Evolutionary conservation across 2,113 vertebrate genomes (phyloP), one percentile per base, ranked within the genome.

Genomic region (Podarcis raffonei): DNA sequence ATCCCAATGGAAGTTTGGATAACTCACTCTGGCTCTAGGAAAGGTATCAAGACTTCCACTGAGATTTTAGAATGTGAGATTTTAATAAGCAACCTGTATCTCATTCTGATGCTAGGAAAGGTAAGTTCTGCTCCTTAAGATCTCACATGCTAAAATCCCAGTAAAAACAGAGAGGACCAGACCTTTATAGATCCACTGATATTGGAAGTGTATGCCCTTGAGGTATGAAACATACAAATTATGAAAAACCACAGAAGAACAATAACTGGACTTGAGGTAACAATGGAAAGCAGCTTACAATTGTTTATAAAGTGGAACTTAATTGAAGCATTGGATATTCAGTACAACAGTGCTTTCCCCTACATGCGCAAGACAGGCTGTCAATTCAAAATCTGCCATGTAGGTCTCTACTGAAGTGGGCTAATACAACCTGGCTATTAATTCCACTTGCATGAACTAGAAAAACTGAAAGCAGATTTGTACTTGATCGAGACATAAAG

Each of bases 121-220:
- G 48, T 11, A 62, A 8, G 59, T 62, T 8, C 30, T 27, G 57
- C 5, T 89, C 75, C 27, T 48, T 16, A 59, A 83, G 74, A 89
- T 15, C 1, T 30, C 13, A 18, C 62, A 74, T 78, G 81, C 77
- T 35, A 83, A 83, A 74, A 87, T 37, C 27, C 69, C 83, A 86
- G 76, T 12, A 12, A 84, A 87, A 81, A 2, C 35, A 1, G 86
- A 87, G 79, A 85, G 35, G 25, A 15, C 57, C 42, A 35, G 32
- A 57, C 5, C 66, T 27, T 16, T 5, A 12, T 20, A 81, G 59
- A 87, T 78, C 32, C 42, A 68, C 76, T 30, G 59, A 25, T 59
- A 62, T 20, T 72, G 5, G 1, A 35, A 71, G 18, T 1, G 32
- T 1, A 9, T 53, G n/a, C 25, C 42, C 8, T 1, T 0, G 25